Percentiles rank a stretch among this genome's conserved stretches.
Evolutionary conservation across 2,888 invertebrate species (phyloP).

Genomic region (Mimumesa dahlbomi): DNA sequence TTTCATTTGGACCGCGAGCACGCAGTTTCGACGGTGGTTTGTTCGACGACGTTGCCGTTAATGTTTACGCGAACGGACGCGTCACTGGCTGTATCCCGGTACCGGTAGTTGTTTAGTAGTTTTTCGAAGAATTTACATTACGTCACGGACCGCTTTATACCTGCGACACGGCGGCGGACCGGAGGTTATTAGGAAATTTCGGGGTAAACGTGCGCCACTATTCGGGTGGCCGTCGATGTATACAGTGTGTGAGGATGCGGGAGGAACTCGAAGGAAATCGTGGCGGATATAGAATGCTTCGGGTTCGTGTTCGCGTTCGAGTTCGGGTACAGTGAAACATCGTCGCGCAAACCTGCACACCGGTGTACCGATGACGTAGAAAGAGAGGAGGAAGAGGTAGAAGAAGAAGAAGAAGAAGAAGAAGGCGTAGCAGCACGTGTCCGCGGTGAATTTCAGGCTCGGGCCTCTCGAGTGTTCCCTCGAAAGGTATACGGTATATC

Average conservation of each 20-base stretch:
- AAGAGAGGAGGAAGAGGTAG: too few species aligned
- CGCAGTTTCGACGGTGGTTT: too few species aligned
- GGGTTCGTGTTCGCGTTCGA: conserved; percentile 8
- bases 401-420: too few species aligned
- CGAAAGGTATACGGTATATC: neutral
- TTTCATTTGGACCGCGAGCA: too few species aligned
- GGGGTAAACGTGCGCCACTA: conserved; percentile 12
- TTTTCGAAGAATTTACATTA: too few species aligned
- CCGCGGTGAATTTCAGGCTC: conserved; percentile 9
- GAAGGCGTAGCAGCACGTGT: conserved; percentile 49
- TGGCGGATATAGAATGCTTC: too few species aligned
- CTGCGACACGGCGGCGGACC: neutral
- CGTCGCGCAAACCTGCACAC: neutral
- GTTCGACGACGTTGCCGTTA: neutral
- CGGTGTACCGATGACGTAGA: conserved; percentile 46
- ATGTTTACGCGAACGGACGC: neutral
- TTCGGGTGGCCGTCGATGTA: conserved; percentile 24
- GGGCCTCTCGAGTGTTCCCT: neutral
- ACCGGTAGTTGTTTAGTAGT: too few species aligned
- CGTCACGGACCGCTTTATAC: too few species aligned
- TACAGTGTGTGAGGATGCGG: conserved; percentile 38
- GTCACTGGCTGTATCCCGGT: too few species aligned
- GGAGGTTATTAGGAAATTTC: neutral
- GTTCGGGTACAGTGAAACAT: conserved; percentile 12
- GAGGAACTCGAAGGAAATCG: conserved; percentile 23